phyloP scores from a whole-genome alignment of 2,888 invertebrate genomes.

The Cetonia aurata region DNA sequence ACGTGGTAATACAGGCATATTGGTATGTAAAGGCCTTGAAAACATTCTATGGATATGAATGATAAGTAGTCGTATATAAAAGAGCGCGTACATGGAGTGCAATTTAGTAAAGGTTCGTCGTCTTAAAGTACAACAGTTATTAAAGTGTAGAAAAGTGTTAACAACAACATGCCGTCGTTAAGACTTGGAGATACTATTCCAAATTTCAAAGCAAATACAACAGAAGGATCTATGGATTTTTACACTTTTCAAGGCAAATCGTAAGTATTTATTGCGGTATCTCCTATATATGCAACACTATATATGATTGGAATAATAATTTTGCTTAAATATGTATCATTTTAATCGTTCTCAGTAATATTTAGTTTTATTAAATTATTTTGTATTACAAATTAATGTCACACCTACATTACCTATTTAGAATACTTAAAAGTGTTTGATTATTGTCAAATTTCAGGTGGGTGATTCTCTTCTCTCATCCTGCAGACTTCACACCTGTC shows the following conservation, averaged over 20 bases:
- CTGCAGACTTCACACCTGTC: slow-evolving; percentile 90
- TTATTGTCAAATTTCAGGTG: slow-evolving; percentile 70
- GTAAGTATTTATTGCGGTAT: slow-evolving; percentile 69
- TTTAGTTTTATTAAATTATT: too few species aligned
- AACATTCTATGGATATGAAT: too few species aligned
- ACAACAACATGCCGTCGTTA: slow-evolving; percentile 60
- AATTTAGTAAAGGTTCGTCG: too few species aligned
- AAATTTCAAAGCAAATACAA: slow-evolving; percentile 81
- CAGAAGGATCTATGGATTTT: slow-evolving; percentile 79
- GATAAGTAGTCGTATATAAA: too few species aligned
- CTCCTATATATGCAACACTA: background rate
- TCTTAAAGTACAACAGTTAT: too few species aligned
- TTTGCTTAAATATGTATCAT: too few species aligned
- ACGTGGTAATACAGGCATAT: slow-evolving; percentile 4
- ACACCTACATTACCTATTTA: too few species aligned
- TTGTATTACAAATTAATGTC: too few species aligned
- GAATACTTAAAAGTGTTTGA: background rate
- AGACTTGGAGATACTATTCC: slow-evolving; percentile 82
- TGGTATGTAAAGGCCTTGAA: background rate
- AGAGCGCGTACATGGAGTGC: too few species aligned
- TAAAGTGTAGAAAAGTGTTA: too few species aligned
- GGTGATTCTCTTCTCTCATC: slow-evolving; percentile 90
- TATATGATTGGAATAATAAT: too few species aligned
- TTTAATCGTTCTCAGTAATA: too few species aligned
- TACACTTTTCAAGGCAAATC: slow-evolving; percentile 83